phyloP scores from a whole-genome alignment of 2,888 invertebrate genomes.

The Metalampra italica region DNA sequence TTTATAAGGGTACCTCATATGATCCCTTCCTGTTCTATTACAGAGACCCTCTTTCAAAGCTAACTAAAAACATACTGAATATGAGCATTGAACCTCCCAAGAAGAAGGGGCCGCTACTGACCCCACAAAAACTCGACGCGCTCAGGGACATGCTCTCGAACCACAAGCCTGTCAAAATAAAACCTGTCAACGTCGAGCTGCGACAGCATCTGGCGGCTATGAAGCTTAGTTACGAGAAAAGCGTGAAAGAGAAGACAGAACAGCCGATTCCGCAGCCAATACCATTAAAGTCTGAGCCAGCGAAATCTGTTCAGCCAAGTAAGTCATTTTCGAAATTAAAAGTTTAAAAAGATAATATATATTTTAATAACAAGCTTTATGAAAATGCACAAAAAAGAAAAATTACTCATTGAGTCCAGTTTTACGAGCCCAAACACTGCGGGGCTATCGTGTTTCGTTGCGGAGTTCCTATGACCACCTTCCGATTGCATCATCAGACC shows the following conservation, averaged over 20 bases:
- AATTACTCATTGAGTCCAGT: too few species aligned
- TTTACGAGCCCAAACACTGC: too few species aligned
- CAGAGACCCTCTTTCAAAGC: conserved; percentile 67
- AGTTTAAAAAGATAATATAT: too few species aligned
- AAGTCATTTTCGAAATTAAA: conserved; percentile 6
- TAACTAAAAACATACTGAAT: conserved; percentile 72
- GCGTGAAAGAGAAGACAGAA: conserved; percentile 40
- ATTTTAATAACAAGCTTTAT: too few species aligned
- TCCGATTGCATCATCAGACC: too few species aligned
- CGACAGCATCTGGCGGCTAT: conserved; percentile 53
- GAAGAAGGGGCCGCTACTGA: conserved; percentile 57
- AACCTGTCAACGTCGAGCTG: conserved; percentile 68
- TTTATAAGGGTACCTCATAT: too few species aligned
- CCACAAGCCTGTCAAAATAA: conserved; percentile 71
- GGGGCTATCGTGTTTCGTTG: too few species aligned
- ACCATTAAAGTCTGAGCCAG: conserved; percentile 14
- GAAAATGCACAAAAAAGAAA: too few species aligned
- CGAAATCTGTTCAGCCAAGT: conserved; percentile 20
- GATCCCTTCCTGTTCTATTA: conserved; percentile 11
- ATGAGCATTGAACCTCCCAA: conserved; percentile 70
- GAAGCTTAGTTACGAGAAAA: conserved; percentile 53
- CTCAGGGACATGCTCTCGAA: conserved; percentile 71
- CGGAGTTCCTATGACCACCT: too few species aligned
- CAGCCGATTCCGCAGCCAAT: conserved; percentile 12
- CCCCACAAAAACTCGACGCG: conserved; percentile 69